A percentile compares a stretch with the other conserved stretches of the same genome.
Conservation (phyloP, 2,888 invertebrate genomes). For the Caenorhabditis sp. region DNA sequence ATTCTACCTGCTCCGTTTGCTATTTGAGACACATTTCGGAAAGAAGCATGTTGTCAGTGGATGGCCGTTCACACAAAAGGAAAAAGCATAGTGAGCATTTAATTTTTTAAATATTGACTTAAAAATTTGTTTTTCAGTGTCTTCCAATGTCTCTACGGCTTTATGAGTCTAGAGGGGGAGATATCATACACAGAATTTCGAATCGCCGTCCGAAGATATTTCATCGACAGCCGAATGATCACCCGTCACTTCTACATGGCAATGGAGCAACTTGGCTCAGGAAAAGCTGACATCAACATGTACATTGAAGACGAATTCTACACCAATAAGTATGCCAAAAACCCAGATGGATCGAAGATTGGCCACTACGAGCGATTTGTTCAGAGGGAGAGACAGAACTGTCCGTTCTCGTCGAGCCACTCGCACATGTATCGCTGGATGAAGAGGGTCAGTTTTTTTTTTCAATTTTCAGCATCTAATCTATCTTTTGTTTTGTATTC, state of each 20-base stretch:
- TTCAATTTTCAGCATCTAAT: too few species aligned
- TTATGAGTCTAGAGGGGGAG: constrained; percentile 25
- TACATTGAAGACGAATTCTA: constrained; percentile 47
- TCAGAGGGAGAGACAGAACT: not conserved
- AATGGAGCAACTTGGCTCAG: constrained; percentile 56
- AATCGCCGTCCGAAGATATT: constrained; percentile 24
- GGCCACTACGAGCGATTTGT: not conserved
- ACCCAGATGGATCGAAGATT: not conserved
- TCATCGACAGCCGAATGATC: constrained; percentile 20
- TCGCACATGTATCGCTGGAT: constrained; percentile 52
- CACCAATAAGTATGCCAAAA: constrained; percentile 27
- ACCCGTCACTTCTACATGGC: constrained; percentile 27
- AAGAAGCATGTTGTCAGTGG: constrained; percentile 13
- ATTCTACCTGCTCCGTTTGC: constrained; percentile 47
- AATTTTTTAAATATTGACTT: not conserved
- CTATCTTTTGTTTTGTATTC: too few species aligned
- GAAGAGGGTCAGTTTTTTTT: constrained; percentile 43
- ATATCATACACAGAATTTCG: constrained; percentile 44
- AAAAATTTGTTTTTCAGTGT: constrained; percentile 31
- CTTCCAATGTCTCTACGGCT: constrained; percentile 19
- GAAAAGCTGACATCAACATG: constrained; percentile 26
- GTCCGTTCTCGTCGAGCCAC: constrained; percentile 35
- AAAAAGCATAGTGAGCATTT: constrained; percentile 18
- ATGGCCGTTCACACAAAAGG: constrained; percentile 4
- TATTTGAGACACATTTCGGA: constrained; percentile 58